These are phyloP conservation scores for Mallotus villosus DNA, from an alignment of 2,797 vertebrate species.

Conservation along the genomic window DNA sequence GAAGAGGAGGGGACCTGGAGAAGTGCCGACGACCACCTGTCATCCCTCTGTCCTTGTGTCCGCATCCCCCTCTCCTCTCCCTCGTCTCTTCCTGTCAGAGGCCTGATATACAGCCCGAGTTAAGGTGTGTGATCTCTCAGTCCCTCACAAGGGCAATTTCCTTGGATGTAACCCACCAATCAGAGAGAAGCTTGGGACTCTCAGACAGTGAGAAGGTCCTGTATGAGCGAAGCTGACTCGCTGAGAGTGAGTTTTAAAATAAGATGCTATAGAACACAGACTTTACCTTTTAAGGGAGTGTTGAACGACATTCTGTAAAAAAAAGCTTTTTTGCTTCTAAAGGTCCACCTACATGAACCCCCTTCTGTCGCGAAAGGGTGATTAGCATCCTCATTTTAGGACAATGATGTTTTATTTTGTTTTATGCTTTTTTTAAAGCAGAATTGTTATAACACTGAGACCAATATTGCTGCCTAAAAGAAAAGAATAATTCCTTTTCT, in stretches of 20 bases:
- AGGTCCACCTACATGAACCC: constrained; percentile 62
- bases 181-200: constrained; percentile 35
- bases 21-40: constrained; percentile 41
- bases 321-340: constrained; percentile 58
- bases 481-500: constrained; percentile 65
- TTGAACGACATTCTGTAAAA: constrained; percentile 44
- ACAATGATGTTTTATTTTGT: constrained; percentile 55
- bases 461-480: constrained; percentile 77
- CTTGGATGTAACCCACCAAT: constrained; percentile 38
- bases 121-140: constrained; percentile 58
- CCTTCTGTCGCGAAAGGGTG: constrained; percentile 56
- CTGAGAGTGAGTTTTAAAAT: constrained; percentile 12
- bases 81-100: constrained; percentile 34
- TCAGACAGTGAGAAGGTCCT: constrained; percentile 29
- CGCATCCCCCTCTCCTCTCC: constrained; percentile 5
- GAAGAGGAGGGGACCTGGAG: constrained; percentile 33
- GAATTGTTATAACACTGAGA: constrained; percentile 79
- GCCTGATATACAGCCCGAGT: constrained; percentile 61
- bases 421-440: constrained; percentile 66
- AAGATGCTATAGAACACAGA: constrained; percentile 28
- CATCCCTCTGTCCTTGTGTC: constrained; percentile 12
- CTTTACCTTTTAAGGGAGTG: constrained; percentile 35
- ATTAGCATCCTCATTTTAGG: constrained; percentile 58
- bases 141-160: constrained; percentile 46
- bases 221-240: constrained; percentile 40